These are phyloP conservation scores for Lepidostoma basale DNA, from an alignment of 1,140 invertebrate species.

Conservation along the genomic window DNA sequence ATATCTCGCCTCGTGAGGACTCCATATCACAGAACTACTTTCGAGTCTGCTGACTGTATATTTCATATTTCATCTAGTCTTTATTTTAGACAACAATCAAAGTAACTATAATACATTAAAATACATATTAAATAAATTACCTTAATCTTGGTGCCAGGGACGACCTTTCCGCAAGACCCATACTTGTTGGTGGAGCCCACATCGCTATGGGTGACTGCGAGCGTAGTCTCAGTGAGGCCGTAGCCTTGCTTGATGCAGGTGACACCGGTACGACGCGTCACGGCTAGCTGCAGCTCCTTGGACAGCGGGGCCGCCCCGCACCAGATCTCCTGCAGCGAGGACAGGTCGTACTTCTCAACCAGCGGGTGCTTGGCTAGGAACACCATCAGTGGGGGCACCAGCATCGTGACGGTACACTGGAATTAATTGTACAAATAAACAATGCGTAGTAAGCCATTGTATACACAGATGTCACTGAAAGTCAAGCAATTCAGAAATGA, in stretches of 20 bases:
- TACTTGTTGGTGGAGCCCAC: constrained; percentile 42
- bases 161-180: constrained; percentile 46
- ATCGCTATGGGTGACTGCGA: constrained; percentile 48
- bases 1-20: too few species aligned
- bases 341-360: constrained; percentile 55
- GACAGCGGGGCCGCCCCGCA: constrained; percentile 62
- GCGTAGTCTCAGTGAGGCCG: constrained; percentile 62
- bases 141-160: constrained; percentile 49
- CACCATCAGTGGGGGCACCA: constrained; percentile 58
- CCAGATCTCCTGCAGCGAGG: constrained; percentile 50
- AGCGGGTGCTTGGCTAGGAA: constrained; percentile 58
- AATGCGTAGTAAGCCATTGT: too few species aligned
- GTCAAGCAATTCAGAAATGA: too few species aligned
- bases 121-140: constrained; percentile 7
- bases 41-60: too few species aligned
- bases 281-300: constrained; percentile 50
- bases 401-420: constrained; percentile 44
- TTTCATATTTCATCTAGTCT: too few species aligned
- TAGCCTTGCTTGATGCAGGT: constrained; percentile 57
- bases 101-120: not conserved
- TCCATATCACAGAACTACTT: too few species aligned
- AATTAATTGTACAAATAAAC: constrained; percentile 58
- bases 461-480: too few species aligned
- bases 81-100: too few species aligned
- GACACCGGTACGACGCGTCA: constrained; percentile 54